phyloP scores from a whole-genome alignment of 2,797 vertebrate species.

The Eleutherodactylus coqui region DNA sequence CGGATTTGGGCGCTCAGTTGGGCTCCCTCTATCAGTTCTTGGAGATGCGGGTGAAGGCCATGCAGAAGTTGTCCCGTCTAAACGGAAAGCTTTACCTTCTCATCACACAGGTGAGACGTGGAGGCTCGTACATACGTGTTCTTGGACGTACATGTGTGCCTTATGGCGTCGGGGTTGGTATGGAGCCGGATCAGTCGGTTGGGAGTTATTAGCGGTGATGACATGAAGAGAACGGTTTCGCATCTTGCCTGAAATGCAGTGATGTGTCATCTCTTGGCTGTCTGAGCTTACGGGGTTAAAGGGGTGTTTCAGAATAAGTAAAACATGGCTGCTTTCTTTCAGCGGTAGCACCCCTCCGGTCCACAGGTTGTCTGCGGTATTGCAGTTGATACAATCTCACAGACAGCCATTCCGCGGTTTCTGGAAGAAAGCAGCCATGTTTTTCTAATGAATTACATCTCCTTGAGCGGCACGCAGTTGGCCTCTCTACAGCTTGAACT shows the following conservation, averaged over 20 bases:
- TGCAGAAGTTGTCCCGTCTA: slow-evolving; percentile 90
- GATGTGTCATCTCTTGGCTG: slow-evolving; percentile 80
- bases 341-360: no score
- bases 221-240: slow-evolving; percentile 75
- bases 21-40: slow-evolving; percentile 93
- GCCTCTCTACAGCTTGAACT: no score
- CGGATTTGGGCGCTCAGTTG: slow-evolving; percentile 89
- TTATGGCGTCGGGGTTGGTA: no score
- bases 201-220: slow-evolving; percentile 73
- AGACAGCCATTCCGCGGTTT: no score
- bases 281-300: slow-evolving; percentile 81
- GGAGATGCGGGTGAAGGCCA: slow-evolving; percentile 93
- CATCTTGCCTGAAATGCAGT: slow-evolving; percentile 75
- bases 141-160: no score
- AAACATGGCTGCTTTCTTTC: no score
- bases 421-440: no score
- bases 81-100: slow-evolving; percentile 95
- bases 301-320: no score
- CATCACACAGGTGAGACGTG: slow-evolving; percentile 89
- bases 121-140: no score
- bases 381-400: not conserved
- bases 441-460: no score
- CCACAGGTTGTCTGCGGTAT: not conserved
- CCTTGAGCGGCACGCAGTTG: no score
- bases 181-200: no score